These are phyloP conservation scores for Numenius phaeopus DNA, from an alignment of 2,797 vertebrate species.

Conservation along the genomic window DNA sequence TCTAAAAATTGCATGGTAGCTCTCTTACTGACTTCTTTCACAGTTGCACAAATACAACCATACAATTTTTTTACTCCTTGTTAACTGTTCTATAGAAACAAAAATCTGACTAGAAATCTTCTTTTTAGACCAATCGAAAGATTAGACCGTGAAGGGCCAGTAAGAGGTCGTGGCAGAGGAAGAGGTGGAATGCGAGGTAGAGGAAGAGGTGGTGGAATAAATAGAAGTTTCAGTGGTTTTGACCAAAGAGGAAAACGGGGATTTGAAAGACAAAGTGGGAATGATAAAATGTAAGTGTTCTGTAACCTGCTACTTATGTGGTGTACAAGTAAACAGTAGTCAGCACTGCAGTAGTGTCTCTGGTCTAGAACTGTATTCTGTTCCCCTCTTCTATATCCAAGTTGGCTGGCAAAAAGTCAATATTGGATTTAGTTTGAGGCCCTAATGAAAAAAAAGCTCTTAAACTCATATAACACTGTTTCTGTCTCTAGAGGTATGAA, in stretches of 20 bases:
- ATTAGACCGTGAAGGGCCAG: conserved; percentile 74
- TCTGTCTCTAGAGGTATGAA: conserved; percentile 80
- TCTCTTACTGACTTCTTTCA: neutral
- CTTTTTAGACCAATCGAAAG: conserved; percentile 73
- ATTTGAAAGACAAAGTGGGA: conserved; percentile 86
- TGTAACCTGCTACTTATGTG: neutral
- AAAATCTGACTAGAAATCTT: neutral
- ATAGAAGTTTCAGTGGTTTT: conserved; percentile 79
- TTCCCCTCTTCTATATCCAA: neutral
- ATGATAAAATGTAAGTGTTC: conserved; percentile 80
- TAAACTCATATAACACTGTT: neutral
- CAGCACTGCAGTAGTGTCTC: neutral
- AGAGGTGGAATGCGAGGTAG: conserved; percentile 75
- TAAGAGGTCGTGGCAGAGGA: conserved; percentile 79
- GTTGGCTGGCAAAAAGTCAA: neutral
- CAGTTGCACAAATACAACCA: neutral
- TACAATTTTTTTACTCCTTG: neutral
- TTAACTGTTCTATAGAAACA: neutral
- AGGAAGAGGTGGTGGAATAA: conserved; percentile 81
- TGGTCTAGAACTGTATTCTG: neutral
- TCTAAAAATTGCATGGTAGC: neutral
- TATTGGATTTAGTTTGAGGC: neutral
- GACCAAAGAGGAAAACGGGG: conserved; percentile 86
- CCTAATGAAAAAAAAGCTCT: neutral
- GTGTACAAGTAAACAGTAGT: neutral